phyloP scores from a whole-genome alignment of 1,140 invertebrate species.

The Rhizoglyphus robini region DNA sequence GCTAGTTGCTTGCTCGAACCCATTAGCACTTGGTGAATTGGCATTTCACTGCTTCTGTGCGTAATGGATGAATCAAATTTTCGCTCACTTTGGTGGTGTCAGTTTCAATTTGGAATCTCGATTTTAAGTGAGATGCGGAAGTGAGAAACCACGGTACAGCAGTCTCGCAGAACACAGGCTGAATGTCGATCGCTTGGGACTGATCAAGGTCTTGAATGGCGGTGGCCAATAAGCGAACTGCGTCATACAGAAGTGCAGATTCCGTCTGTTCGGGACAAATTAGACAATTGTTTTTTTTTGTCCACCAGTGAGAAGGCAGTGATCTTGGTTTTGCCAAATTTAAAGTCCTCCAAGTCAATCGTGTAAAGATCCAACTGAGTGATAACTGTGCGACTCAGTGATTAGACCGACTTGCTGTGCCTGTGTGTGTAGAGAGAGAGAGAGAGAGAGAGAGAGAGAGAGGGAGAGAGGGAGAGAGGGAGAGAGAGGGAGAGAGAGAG shows the following conservation, averaged over 20 bases:
- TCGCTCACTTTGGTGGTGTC: too few relatives aligned
- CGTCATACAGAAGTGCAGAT: slow-evolving; percentile 37
- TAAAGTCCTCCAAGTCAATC: slow-evolving; percentile 29
- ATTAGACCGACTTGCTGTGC: slow-evolving; percentile 76
- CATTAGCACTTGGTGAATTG: too few relatives aligned
- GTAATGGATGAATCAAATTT: too few relatives aligned
- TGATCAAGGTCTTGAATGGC: slow-evolving; percentile 33
- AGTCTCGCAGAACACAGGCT: slow-evolving; percentile 32
- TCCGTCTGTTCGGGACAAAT: slow-evolving; percentile 32
- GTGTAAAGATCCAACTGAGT: slow-evolving; percentile 36
- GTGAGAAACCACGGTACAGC: slow-evolving; percentile 58
- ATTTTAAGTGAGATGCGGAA: too few relatives aligned
- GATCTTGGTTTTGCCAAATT: slow-evolving; percentile 28
- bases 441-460: not conserved
- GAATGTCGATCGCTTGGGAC: slow-evolving; percentile 28
- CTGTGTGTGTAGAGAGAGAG: too few relatives aligned
- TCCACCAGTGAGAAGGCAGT: slow-evolving; percentile 45
- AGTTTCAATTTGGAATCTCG: too few relatives aligned
- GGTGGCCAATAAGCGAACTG: slow-evolving; percentile 33
- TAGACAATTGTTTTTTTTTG: not conserved
- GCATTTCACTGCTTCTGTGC: too few relatives aligned
- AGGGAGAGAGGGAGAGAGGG: too few relatives aligned
- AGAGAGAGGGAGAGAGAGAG: not conserved
- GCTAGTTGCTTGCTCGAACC: too few relatives aligned
- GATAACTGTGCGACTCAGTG: slow-evolving; percentile 57